These are phyloP conservation scores for Cuniculus paca DNA, from an alignment of 2,797 vertebrate genomes.

Conservation along the genomic window DNA sequence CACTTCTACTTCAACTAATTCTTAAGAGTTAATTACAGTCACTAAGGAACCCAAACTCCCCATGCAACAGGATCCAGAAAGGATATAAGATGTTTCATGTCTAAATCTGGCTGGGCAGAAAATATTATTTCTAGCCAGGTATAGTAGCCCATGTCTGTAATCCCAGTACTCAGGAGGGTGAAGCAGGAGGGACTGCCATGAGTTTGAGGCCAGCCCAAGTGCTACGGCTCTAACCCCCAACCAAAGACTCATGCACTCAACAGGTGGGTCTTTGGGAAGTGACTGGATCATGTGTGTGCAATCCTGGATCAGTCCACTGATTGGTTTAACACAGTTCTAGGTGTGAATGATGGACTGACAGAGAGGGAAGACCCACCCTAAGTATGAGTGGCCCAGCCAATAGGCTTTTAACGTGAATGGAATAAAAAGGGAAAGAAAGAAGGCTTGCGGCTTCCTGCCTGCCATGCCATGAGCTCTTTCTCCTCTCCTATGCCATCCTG, in stretches of 20 bases:
- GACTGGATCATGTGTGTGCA: neutral
- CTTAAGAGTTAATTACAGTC: neutral
- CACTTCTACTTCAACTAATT: neutral
- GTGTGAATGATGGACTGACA: neutral
- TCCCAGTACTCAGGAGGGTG: neutral
- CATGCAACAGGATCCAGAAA: slow-evolving; percentile 17
- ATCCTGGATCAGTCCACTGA: neutral
- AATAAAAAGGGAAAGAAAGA: neutral
- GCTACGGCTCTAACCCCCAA: neutral
- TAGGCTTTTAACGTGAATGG: neutral
- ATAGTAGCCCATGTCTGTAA: neutral
- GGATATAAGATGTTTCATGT: neutral
- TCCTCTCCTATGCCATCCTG: neutral
- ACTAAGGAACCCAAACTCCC: neutral
- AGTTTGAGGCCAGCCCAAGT: neutral
- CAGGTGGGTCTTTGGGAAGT: neutral
- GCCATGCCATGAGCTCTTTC: neutral
- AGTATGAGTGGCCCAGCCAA: neutral
- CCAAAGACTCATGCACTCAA: neutral
- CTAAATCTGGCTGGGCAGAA: slow-evolving; percentile 32
- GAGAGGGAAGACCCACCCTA: neutral
- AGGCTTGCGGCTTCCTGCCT: neutral
- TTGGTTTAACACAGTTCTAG: neutral
- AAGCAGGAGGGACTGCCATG: neutral
- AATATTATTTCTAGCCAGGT: neutral